These are phyloP conservation scores for Delichon dasypus DNA, from an alignment of 2,797 vertebrate genomes.

Conservation along the genomic window DNA sequence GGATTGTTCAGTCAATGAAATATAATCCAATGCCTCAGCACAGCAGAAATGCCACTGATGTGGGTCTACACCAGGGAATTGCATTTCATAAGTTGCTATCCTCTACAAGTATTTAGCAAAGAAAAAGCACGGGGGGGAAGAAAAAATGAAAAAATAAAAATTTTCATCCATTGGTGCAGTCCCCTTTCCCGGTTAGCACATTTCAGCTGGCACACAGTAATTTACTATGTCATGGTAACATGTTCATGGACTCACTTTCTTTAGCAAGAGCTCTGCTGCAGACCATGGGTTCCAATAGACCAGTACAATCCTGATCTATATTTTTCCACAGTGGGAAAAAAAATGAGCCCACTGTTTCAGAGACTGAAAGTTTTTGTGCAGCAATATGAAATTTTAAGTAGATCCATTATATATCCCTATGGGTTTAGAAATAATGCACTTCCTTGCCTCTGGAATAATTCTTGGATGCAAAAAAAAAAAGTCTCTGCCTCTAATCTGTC, in stretches of 20 bases:
- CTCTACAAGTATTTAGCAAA: not conserved
- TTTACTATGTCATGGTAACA: not conserved
- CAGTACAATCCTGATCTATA: not conserved
- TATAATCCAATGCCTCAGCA: not conserved
- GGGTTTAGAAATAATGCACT: not conserved
- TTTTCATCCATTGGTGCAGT: not conserved
- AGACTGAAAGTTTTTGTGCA: not conserved
- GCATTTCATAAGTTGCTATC: not conserved
- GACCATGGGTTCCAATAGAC: not conserved
- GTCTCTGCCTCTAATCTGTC: conserved; percentile 4
- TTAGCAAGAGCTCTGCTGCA: conserved; percentile 1
- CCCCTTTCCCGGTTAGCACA: not conserved
- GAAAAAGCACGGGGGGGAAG: too few species aligned
- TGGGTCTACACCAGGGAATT: not conserved
- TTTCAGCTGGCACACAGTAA: not conserved
- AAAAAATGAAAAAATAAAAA: not conserved
- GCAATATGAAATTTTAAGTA: conserved; percentile 3
- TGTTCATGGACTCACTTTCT: not conserved
- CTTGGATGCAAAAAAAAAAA: not conserved
- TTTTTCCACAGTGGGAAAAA: not conserved
- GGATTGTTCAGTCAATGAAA: not conserved
- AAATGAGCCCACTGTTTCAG: not conserved
- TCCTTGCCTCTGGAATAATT: conserved; percentile 35
- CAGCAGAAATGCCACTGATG: not conserved
- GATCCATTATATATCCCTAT: not conserved